These are phyloP conservation scores for Sphecodes monilicornis DNA, from an alignment of 2,888 invertebrate species.

Conservation along the genomic window DNA sequence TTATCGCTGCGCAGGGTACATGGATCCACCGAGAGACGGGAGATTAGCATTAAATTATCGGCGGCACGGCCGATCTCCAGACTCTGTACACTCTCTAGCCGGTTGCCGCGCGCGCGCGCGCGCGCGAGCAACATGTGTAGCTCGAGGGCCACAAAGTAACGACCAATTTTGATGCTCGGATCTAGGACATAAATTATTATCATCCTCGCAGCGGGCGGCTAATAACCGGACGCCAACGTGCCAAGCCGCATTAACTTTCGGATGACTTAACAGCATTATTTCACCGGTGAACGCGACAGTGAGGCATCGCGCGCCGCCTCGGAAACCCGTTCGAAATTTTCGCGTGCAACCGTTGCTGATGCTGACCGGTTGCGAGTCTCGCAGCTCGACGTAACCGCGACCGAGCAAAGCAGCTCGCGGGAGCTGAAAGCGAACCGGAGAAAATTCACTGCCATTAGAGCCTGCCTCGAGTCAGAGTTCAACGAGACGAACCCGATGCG, in stretches of 20 bases:
- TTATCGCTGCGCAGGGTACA: neutral
- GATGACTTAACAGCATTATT: slow-evolving; percentile 61
- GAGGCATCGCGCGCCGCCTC: neutral
- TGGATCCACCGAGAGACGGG: neutral
- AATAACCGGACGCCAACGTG: slow-evolving; percentile 58
- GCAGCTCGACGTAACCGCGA: neutral
- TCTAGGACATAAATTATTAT: slow-evolving; percentile 63
- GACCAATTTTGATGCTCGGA: slow-evolving; percentile 55
- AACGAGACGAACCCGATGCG: slow-evolving; percentile 11
- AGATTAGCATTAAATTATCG: slow-evolving; percentile 18
- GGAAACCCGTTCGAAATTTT: slow-evolving; percentile 16
- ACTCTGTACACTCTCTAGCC: neutral
- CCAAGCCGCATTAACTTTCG: slow-evolving; percentile 58
- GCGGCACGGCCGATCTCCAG: neutral
- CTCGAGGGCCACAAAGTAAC: slow-evolving; percentile 33
- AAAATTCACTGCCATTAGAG: neutral
- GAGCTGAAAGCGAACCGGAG: neutral
- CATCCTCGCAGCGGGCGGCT: slow-evolving; percentile 56
- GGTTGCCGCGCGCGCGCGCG: neutral
- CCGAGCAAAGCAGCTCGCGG: neutral
- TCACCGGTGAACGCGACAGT: slow-evolving; percentile 30
- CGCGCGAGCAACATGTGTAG: neutral
- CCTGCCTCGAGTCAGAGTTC: neutral
- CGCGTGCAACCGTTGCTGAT: neutral
- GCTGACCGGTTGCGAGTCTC: neutral